Percentiles rank a stretch among this genome's conserved stretches.
Evolutionary conservation across 2,797 vertebrate genomes (phyloP).

Genomic region (Labeo calbasu): DNA sequence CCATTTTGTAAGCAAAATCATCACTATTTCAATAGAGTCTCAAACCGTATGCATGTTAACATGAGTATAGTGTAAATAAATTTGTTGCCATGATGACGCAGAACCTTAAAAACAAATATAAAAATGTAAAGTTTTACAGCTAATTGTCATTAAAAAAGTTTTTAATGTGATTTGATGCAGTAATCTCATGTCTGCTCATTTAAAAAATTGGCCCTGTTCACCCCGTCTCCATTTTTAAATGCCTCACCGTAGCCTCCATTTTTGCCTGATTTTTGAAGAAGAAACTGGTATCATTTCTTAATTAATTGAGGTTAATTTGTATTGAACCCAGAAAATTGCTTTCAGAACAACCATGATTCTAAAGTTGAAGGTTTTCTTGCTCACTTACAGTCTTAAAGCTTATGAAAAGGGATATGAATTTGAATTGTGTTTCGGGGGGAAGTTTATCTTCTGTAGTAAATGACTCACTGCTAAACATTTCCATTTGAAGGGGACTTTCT

Average conservation of each 20-base stretch:
- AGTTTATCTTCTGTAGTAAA: constrained; percentile 32
- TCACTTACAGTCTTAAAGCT: constrained; percentile 37
- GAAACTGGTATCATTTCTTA: neutral
- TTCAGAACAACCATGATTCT: neutral
- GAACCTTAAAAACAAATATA: too few relatives aligned
- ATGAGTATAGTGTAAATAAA: too few relatives aligned
- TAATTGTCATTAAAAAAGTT: too few relatives aligned
- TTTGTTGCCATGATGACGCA: too few relatives aligned
- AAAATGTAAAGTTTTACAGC: too few relatives aligned
- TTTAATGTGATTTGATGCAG: too few relatives aligned
- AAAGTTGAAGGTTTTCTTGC: constrained; percentile 22
- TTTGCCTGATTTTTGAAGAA: neutral
- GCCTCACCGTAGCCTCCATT: neutral
- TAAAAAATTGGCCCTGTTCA: too few relatives aligned
- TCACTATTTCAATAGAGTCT: too few relatives aligned
- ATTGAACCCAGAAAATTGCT: neutral
- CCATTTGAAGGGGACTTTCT: constrained; percentile 39
- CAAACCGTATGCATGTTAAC: too few relatives aligned
- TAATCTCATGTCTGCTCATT: neutral
- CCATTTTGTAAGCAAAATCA: too few relatives aligned
- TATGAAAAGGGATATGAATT: neutral
- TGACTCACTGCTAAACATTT: constrained; percentile 47
- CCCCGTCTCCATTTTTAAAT: neutral
- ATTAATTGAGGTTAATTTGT: neutral
- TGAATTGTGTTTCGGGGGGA: constrained; percentile 25